phyloP scores from a whole-genome alignment of 2,888 invertebrate species.

The Eupithecia abbreviata region DNA sequence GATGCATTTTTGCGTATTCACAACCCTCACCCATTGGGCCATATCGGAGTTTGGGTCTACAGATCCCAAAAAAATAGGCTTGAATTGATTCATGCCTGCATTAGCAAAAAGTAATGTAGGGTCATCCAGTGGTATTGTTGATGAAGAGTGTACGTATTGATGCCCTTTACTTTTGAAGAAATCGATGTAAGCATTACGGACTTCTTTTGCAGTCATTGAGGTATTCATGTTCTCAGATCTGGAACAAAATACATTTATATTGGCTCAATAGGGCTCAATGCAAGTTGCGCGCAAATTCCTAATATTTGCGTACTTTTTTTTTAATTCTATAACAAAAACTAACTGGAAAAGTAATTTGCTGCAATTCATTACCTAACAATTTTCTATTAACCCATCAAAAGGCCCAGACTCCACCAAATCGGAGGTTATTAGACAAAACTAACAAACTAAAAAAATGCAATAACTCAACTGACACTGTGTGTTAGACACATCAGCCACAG shows the following conservation, averaged over 20 bases:
- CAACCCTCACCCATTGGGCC: constrained; percentile 93
- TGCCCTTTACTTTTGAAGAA: constrained; percentile 95
- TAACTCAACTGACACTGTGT: no score
- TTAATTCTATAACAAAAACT: no score
- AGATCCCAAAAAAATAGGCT: constrained; percentile 98
- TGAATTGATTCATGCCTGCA: constrained; percentile 99
- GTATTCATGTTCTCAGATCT: constrained; percentile 76
- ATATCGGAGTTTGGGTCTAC: constrained; percentile 98
- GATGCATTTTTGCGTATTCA: constrained; percentile 99
- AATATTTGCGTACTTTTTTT: no score
- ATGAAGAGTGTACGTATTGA: constrained; percentile 98
- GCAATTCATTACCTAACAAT: no score
- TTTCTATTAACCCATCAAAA: no score
- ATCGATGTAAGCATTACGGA: constrained; percentile 93
- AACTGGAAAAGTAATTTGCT: no score
- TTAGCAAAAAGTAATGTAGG: constrained; percentile 98
- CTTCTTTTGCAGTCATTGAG: constrained; percentile 88
- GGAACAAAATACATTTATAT: constrained; percentile 39
- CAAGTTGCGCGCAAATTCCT: no score
- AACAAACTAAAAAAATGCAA: no score
- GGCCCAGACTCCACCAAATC: no score
- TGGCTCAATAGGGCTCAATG: background rate
- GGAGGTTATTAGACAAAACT: no score
- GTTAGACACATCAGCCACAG: no score
- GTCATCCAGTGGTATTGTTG: constrained; percentile 98